Base-by-base conservation (phyloP, 2,888 invertebrate species). In the Boloria selene region DNA sequence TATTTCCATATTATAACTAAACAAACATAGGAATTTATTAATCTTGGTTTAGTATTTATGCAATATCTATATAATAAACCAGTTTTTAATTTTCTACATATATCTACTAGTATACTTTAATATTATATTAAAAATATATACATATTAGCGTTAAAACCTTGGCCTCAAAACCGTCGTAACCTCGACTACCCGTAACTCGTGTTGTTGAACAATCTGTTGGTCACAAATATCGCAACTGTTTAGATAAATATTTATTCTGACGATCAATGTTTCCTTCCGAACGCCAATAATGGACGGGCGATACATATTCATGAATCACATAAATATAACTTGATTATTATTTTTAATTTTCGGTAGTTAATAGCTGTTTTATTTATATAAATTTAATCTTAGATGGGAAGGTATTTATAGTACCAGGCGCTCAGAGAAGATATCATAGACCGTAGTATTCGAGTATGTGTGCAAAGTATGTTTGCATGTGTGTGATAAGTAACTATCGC, bases 141-240 rank as follows among this genome's bases (percentile, higher is more conserved):
- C 79, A 83, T 87, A 85, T 88, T 86, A 88, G 85, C 83, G 79
- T 77, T 77, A 74, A 81, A 83, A 79, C 91, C 91, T 90, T 90
- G 91, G 89, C 90, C 90, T 80, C 86, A 90, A 90, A 88, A 83
- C 81, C 75, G 63, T 74, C 74, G 76, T 84, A 86, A 82, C 90
- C 88, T 89, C 87, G 87, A 66, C 75, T 77, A 77, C 73, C 75
- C 70, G 77, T 78, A 79, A 78, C 70, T 77, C 73, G 78, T 79
- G 82, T 83, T 83, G 83, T 83, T 86, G 67, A 84, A 86, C 83
- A 82, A 83, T 83, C 83, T 85, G 83, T 87, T 85, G 78, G 79
- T 84, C 82, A 82, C 86, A 82, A 86, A 85, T 89, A 88, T 87
- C 81, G 83, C 84, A 84, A 82, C 79, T 76, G 77, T 79, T 80